Evolutionary conservation across 2,888 invertebrate genomes (phyloP), one percentile per base, ranked within the genome.

Genomic region (Tupiocoris notatus): DNA sequence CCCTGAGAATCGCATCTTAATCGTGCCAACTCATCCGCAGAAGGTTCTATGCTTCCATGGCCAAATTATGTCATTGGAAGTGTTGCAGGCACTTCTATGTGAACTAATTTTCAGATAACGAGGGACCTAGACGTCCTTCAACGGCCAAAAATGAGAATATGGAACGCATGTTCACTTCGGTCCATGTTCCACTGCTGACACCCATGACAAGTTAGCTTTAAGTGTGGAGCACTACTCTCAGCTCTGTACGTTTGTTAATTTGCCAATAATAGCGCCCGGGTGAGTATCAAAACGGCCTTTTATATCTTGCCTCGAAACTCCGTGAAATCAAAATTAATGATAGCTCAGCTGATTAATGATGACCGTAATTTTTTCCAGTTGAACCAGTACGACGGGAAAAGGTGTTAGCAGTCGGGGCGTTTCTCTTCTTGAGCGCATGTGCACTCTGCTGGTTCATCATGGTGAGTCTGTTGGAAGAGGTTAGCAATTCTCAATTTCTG

Each of bases 391-490:
- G 63, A 62, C 24, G 73, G 21, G 73, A 73, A 24, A 73, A 62
- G 20, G 75, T 75, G 6, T 54, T 75, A 21, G 75, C 65, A 6
- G 39, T 75, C 1, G 75, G 64, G 16, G 58, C 57, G 16, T 65
- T 75, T 24, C 64, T 75, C 7, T 75, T 75, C 25, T 20, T 75
- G 65, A 66, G 65, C 23, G 24, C 75, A 12, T 56, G 64, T 17
- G 64, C 65, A 6, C 57, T 75, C n/a, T 75, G 75, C 59, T 75
- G 75, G 75, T 75, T 65, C 75, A 75, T 75, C 59, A 75, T 75
- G 75, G 75, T 75, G 65, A 75, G 75, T 73, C 64, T 20, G 6
- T 17, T 20, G 17, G 21, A 17, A 21, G 62, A 73, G 56, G 62
- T 59, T 39, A 24, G 54, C 17, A 22, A 22, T n/a, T 63, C n/a